Evolutionary conservation across 2,888 invertebrate genomes (phyloP).

Genomic region (Ariolimax columbianus): DNA sequence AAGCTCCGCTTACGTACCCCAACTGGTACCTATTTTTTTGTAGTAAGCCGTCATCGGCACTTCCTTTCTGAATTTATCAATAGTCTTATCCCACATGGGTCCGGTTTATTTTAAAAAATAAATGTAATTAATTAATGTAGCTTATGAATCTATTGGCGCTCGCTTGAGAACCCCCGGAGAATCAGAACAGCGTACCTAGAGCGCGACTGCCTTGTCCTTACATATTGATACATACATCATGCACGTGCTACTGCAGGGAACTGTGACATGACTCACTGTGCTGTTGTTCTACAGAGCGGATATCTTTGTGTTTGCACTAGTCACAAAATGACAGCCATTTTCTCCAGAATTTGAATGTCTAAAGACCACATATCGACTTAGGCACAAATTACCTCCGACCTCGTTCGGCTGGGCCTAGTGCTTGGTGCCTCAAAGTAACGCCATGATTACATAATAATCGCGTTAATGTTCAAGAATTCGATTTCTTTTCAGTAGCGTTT

Average conservation of each 20-base stretch:
- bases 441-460: neutral
- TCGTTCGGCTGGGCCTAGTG: neutral
- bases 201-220: no score
- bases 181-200: no score
- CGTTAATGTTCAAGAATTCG: neutral
- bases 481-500: neutral
- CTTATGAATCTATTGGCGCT: no score
- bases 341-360: neutral
- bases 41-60: no score
- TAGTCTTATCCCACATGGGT: no score
- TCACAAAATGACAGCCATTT: neutral
- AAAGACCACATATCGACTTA: conserved; percentile 1
- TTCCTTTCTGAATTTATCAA: no score
- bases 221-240: neutral
- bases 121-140: no score
- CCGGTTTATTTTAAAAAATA: no score
- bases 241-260: neutral
- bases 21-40: no score
- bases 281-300: neutral
- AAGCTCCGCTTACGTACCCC: no score
- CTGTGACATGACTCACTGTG: neutral
- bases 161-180: no score
- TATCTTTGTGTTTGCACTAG: neutral
- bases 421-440: neutral
- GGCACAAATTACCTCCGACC: neutral